Base-by-base conservation (phyloP, 2,888 invertebrate species). In the Germaria angustata region DNA sequence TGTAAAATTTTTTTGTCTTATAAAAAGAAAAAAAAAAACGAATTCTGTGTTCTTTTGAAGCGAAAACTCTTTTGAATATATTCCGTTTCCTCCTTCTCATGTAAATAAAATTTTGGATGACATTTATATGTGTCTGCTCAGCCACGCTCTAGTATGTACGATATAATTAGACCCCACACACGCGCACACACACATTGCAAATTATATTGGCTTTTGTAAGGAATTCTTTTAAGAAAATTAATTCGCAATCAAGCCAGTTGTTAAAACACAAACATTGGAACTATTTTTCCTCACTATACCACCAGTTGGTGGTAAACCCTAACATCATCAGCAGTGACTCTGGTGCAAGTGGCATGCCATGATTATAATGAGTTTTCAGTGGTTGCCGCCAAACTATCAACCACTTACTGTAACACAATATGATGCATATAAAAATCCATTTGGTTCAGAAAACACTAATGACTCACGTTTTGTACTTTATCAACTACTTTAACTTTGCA, bases 401-500 rank as follows among this genome's bases (percentile, higher is more conserved):
- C 28, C 55, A 61, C 22, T 59, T 41, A 51, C 22, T 46, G 22
- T 13, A 4, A 17, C n/a, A 55, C 46, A 61, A 68, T 20, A 53
- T 44, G 28, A 32, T 44, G 7, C 4, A 15, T 0, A 22, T 24
- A 65, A 15, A 24, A 59, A 13, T n/a, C 5, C 2, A 34, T 24
- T 69, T 15, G 41, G 39, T 9, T n/a, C 20, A 49, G 39, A 72
- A 53, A 65, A 51, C 59, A 72, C 68, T 80, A 80, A 80, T 83
- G 80, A 72, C 68, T 68, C n/a, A 53, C 49, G 68, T 75, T 49
- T 69, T 61, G 20, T 51, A 17, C 17, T 34, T 13, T 55, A 51
- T 73, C 63, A 75, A 65, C 72, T 57, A 61, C 34, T 28, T 32
- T 32, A 20, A 2, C 1, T 49, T 76, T 51, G 22, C 92, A 95